Evolutionary conservation across 2,888 invertebrate species (phyloP).

Genomic region (Alloscopus bannaensis): DNA sequence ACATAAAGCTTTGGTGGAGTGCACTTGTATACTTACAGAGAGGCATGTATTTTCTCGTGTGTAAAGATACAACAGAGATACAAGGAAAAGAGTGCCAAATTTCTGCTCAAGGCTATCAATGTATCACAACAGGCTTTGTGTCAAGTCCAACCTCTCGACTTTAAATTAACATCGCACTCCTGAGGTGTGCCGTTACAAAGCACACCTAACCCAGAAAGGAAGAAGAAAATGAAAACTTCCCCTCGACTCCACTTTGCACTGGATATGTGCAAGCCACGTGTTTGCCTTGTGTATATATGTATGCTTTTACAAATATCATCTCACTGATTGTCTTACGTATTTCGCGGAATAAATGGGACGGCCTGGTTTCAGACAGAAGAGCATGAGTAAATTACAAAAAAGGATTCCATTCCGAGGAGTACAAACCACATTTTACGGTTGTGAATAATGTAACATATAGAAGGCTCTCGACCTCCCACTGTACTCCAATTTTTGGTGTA

Average conservation of each 20-base stretch:
- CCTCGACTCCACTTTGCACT: too few relatives aligned
- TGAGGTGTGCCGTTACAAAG: too few relatives aligned
- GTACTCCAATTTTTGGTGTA: background rate
- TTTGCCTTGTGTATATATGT: too few relatives aligned
- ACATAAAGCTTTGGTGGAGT: background rate
- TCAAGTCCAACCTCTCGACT: conserved; percentile 27
- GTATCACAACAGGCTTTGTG: conserved; percentile 50
- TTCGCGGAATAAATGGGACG: background rate
- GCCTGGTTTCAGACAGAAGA: conserved; percentile 3
- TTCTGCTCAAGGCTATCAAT: conserved; percentile 48
- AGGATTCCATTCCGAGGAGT: background rate
- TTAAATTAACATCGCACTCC: conserved; percentile 26
- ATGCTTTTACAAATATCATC: too few relatives aligned
- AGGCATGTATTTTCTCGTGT: too few relatives aligned
- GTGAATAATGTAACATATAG: conserved; percentile 7
- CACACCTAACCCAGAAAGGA: too few relatives aligned
- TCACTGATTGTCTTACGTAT: background rate
- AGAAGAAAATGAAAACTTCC: too few relatives aligned
- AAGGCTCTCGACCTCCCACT: conserved; percentile 17
- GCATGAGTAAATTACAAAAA: background rate
- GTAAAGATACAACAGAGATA: conserved; percentile 3
- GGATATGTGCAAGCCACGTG: too few relatives aligned
- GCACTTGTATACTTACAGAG: too few relatives aligned
- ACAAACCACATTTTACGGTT: background rate
- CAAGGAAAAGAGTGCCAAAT: conserved; percentile 31